Evolutionary conservation across 1,140 invertebrate species (phyloP), one percentile per base, ranked within the genome.

Genomic region (Chironomus striatipennis): DNA sequence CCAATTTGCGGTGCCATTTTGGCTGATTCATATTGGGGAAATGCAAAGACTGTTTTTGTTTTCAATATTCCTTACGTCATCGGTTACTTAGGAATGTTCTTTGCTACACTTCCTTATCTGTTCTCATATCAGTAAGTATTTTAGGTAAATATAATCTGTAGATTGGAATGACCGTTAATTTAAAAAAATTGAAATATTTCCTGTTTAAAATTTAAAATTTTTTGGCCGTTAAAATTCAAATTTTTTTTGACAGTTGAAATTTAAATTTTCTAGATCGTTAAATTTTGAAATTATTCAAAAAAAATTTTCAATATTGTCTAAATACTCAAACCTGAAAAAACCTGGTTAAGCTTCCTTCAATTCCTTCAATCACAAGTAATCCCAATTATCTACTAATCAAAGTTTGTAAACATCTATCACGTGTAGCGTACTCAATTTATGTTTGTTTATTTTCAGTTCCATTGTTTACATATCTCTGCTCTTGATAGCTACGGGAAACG

Each of bases 1-100:
- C 91, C 93, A 0, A 79, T 94, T 15, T 81, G 92, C 75, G 93
- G 93, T 7, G 91, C 93, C 0, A 86, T 93, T 65, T 80, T 93
- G 74, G 92, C 92, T 3, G 93, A 95, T 79, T 90, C 90, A 74
- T 88, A 86, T 78, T 84, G 93, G n/a, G 93, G 91, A 10, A 82
- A 82, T 78, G 76, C 80, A 21, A 79, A 90, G 75, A 90, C 90
- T 1, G 90, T 91, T 74, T 81, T 90, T 15, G 89, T 85, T 77
- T 85, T 92, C 74, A 90, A 88, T 12, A 81, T 91, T 42, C 81
- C 94, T 10, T 94, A 94, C 80, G 85, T 87, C 0, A 76, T 87
- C 76, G 92, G 93, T 47, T 91, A 90, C 83, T 76, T 90, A 24
- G 75, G 81, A 7, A 73, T 82, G 72, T 78, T 78, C 1, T 17